phyloP scores from a whole-genome alignment of 2,797 vertebrate species.

The Myiothlypis coronata region DNA sequence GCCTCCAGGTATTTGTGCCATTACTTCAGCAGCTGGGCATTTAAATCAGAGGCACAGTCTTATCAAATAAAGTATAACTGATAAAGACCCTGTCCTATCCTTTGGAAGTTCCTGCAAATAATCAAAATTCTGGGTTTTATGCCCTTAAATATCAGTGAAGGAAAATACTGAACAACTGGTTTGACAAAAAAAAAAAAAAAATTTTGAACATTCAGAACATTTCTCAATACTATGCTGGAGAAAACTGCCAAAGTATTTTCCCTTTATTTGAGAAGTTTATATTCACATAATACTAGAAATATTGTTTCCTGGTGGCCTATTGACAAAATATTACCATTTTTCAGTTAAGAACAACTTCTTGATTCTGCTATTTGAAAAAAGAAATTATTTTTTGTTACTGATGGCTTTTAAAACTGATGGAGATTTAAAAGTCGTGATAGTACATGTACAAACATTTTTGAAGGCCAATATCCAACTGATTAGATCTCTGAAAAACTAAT shows the following conservation, averaged over 20 bases:
- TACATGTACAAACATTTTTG: constrained; percentile 18
- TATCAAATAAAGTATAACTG: not conserved
- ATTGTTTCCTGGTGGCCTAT: not conserved
- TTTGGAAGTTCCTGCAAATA: not conserved
- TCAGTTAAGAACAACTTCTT: not conserved
- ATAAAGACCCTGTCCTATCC: not conserved
- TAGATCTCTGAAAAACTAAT: constrained; percentile 51
- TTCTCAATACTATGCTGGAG: not conserved
- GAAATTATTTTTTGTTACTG: not conserved
- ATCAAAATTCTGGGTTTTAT: not conserved
- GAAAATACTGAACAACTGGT: not conserved
- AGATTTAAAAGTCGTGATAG: constrained; percentile 2
- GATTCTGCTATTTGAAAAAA: not conserved
- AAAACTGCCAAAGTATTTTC: not conserved
- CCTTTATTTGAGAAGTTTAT: not conserved
- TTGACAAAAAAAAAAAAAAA: not conserved
- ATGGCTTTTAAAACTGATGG: not conserved
- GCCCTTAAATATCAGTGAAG: not conserved
- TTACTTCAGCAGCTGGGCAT: not conserved
- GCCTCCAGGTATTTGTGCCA: accelerated
- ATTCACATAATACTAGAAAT: not conserved
- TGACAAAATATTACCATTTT: not conserved
- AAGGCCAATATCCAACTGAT: constrained; percentile 19
- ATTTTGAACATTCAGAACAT: not conserved
- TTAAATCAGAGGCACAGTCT: not conserved